Base-by-base conservation (phyloP, 1,140 invertebrate genomes). In the Macrosteles quadrilineatus region DNA sequence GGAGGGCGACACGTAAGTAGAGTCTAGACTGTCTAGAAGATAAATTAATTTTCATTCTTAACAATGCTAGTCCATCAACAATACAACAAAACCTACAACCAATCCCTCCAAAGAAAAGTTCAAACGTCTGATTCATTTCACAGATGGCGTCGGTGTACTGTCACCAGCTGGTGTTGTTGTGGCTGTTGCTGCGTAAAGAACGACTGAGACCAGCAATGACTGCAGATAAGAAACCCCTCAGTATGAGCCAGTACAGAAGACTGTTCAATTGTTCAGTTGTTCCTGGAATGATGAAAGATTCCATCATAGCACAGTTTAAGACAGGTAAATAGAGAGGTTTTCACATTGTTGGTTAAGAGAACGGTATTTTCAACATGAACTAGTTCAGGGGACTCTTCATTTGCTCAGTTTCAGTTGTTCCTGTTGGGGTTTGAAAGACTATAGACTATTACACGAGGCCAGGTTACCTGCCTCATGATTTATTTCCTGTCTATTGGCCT, bases 191-290 rank as follows among this genome's bases (percentile, higher is more conserved):
- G 2, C 73, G 78, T 1, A 77, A 77, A 25, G 77, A 86, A 74
- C 81, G 81, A 65, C 79, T 84, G 30, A 85, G 89, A 36, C 90
- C 90, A 29, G 88, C 88, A 73, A 88, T 87, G 9, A 82, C 83
- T 68, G 78, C 78, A 4, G 79, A 78, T 3, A 77, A 77, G 62
- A 75, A 77, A n/a, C 78, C 77, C 59, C 81, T 81, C 68, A 77
- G 78, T 11, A 80, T 80, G 30, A 73, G 73, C 0, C 85, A 91
- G 74, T 91, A 88, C 77, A 86, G 87, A 74, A 77, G 85, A 21
- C 82, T 88, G 53, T 92, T 88, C 77, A 90, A 90, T 70, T 89
- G 87, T 2, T 85, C 84, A 12, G 81, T 90, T 23, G 79, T 89
- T 47, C 90, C 90, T 3, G 89, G 89, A n/a, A 77, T 85, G 57